phyloP scores from a whole-genome alignment of 1,140 invertebrate genomes.

The Drosophila biarmipes region DNA sequence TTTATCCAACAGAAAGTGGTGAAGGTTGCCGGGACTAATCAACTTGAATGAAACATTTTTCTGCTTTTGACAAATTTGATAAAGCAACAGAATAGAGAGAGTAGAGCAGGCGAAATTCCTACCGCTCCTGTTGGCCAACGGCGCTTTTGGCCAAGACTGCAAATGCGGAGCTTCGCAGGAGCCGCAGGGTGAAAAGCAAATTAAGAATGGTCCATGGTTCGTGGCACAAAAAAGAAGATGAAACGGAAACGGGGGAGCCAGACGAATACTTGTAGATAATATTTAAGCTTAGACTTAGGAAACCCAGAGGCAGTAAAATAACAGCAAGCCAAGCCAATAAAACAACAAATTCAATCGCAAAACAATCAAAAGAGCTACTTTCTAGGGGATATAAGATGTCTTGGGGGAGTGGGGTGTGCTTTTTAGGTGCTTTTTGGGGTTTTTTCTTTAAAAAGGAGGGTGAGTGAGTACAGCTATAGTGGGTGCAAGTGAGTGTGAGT shows the following conservation, averaged over 20 bases:
- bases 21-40: constrained; percentile 30
- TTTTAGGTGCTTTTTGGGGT: background rate
- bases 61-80: constrained; percentile 44
- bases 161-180: constrained; percentile 3
- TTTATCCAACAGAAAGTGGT: background rate
- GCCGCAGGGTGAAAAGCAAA: constrained; percentile 40
- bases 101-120: constrained; percentile 10
- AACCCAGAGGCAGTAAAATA: constrained; percentile 3
- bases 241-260: background rate
- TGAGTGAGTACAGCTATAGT: background rate
- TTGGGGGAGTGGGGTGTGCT: too few relatives aligned
- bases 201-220: constrained; percentile 22
- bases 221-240: background rate
- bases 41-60: constrained; percentile 44
- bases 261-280: constrained; percentile 22
- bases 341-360: constrained; percentile 34
- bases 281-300: constrained; percentile 20
- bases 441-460: background rate
- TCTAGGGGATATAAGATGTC: background rate
- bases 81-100: background rate
- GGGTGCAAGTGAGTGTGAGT: constrained; percentile 2
- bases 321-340: constrained; percentile 29
- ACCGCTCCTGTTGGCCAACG: constrained; percentile 13
- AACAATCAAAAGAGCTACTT: constrained; percentile 37
- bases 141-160: constrained; percentile 10